Evolutionary conservation across 2,888 invertebrate genomes (phyloP).

Genomic region (Lasioglossum figueresi): DNA sequence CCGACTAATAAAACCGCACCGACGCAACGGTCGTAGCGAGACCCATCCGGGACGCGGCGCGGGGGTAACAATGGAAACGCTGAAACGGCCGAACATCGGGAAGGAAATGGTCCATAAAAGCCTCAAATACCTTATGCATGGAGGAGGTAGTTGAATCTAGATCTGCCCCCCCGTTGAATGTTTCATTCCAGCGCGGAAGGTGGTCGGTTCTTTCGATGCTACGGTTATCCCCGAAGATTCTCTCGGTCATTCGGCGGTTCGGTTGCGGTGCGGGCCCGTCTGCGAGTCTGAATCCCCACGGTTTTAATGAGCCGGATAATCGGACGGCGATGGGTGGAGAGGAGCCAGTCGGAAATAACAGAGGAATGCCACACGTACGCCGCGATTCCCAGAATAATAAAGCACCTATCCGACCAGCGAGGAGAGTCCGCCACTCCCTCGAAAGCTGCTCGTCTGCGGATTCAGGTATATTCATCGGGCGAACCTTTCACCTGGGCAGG

Average conservation of each 20-base stretch:
- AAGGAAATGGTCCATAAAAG: constrained; percentile 16
- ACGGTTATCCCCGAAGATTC: constrained; percentile 11
- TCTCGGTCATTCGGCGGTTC: constrained; percentile 12
- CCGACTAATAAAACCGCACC: constrained; percentile 11
- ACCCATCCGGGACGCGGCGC: too few relatives aligned
- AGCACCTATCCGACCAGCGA: constrained; percentile 48
- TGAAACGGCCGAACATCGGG: constrained; percentile 11
- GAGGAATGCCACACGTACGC: constrained; percentile 49
- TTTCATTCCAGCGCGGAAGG: constrained; percentile 6
- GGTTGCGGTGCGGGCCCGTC: constrained; percentile 27
- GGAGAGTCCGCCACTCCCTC: constrained; percentile 51
- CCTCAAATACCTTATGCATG: constrained; percentile 7
- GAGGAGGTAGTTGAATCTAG: constrained; percentile 10
- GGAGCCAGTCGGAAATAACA: constrained; percentile 48
- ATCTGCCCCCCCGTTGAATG: constrained; percentile 10
- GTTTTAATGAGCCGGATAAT: constrained; percentile 55
- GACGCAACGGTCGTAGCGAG: too few relatives aligned
- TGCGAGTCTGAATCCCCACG: constrained; percentile 31
- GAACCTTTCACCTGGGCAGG: constrained; percentile 65
- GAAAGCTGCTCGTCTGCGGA: constrained; percentile 47
- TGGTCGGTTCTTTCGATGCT: constrained; percentile 18
- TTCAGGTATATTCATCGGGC: constrained; percentile 65
- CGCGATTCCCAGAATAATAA: constrained; percentile 65
- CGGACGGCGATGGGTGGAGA: constrained; percentile 16
- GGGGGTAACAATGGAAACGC: neutral